Base-by-base conservation (phyloP, 1,140 invertebrate species). In the Ceratosolen solmsi region DNA sequence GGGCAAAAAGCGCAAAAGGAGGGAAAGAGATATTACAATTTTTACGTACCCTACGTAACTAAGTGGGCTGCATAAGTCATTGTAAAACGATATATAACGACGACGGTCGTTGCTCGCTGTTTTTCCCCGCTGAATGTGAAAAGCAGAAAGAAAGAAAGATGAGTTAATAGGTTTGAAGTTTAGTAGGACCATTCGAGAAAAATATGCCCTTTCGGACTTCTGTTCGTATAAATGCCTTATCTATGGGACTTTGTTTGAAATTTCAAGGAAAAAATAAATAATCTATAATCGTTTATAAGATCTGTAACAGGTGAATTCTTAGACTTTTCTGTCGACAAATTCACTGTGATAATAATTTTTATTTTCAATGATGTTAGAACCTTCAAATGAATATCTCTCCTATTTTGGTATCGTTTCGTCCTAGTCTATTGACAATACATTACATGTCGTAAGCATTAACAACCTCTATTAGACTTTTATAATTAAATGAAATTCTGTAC, bases 41-140 rank as follows among this genome's bases (percentile, higher is more conserved):
- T 70, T 79, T 71, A 79, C 51, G 65, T 49, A 51, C 25, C 38
- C 25, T 46, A 27, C 33, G 20, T 33, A n/a, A 49, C 38, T 41
- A 51, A 33, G 46, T 41, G 65, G 46, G 8, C 33, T 46, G 41
- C 68, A 17, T 58, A 71, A 75, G 46, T 81, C 72, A 75, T 68
- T 81, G 71, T 74, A 80, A 71, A 81, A 30, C 80, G 73, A 81
- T 81, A 70, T 70, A 76, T 76, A 46, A 71, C 27, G n/a, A 7
- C 4, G 27, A 22, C 51, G 30, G 5, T 38, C 25, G 41, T 20
- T 38, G 46, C 65, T n/a, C 22, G 68, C 8, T 56, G 1, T 15
- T 46, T 20, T 22, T 65, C 25, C 4, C 20, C 25, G 7, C 15
- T 46, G 5, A 20, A 38, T 58, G 11, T 25, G 27, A 73, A 46